These are phyloP conservation scores for Podocnemis expansa DNA, from an alignment of 2,113 vertebrate species.

Conservation along the genomic window DNA sequence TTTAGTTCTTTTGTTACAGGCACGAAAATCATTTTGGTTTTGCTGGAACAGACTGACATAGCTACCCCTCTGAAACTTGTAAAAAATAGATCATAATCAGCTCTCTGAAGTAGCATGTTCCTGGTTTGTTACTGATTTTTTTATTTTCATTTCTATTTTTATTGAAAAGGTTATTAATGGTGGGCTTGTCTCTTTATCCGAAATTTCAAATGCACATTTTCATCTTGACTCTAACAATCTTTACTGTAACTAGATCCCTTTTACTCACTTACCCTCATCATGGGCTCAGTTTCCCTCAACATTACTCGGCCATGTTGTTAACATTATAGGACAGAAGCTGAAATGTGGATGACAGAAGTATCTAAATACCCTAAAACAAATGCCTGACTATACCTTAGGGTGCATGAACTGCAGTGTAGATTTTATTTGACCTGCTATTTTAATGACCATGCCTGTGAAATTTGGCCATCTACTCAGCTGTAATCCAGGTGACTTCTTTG, in stretches of 20 bases:
- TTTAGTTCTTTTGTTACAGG: not conserved
- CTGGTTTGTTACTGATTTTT: not conserved
- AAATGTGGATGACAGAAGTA: not conserved
- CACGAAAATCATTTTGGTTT: not conserved
- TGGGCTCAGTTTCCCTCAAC: not conserved
- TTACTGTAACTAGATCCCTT: not conserved
- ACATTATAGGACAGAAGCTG: not conserved
- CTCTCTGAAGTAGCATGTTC: not conserved
- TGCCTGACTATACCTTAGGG: not conserved
- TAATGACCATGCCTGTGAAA: not conserved
- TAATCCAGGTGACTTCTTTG: not conserved
- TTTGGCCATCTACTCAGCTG: not conserved
- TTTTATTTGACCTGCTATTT: rapidly evolving
- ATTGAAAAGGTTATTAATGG: too few species aligned
- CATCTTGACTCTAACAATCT: not conserved
- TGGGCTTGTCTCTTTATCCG: not conserved
- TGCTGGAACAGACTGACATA: too few species aligned
- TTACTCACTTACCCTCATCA: not conserved
- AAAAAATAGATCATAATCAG: not conserved
- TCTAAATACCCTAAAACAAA: not conserved
- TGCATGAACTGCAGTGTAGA: not conserved
- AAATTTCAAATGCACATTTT: not conserved
- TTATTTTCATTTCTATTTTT: too few species aligned
- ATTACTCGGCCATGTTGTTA: not conserved
- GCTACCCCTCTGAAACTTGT: too few species aligned